These are phyloP conservation scores for Austrofundulus limnaeus DNA, from an alignment of 2,113 vertebrate species.

Conservation along the genomic window DNA sequence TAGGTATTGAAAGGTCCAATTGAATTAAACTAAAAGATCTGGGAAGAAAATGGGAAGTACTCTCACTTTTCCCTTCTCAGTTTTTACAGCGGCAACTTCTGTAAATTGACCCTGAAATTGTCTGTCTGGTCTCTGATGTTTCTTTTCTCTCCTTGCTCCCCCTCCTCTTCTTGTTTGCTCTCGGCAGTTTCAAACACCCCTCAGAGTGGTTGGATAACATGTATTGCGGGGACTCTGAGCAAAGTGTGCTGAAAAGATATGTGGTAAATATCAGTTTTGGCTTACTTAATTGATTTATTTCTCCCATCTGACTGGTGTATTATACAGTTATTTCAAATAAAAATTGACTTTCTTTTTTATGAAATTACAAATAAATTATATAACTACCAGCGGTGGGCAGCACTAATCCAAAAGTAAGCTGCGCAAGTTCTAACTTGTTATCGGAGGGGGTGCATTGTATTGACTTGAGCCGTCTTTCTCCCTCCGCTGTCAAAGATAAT, in stretches of 20 bases:
- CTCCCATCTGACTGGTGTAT: slow-evolving; percentile 71
- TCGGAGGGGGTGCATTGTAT: too few species aligned
- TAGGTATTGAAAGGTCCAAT: slow-evolving; percentile 81
- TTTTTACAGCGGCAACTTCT: slow-evolving; percentile 68
- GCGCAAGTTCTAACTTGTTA: too few species aligned
- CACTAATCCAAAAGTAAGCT: too few species aligned
- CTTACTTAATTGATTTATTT: too few species aligned
- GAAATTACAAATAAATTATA: neutral
- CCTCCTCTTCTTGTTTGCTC: neutral
- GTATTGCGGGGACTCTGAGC: slow-evolving; percentile 74
- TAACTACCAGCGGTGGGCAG: neutral
- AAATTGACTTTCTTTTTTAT: slow-evolving; percentile 44
- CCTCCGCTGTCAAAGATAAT: too few species aligned
- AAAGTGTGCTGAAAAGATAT: slow-evolving; percentile 76
- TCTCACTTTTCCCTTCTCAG: slow-evolving; percentile 71
- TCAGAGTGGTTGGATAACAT: slow-evolving; percentile 66
- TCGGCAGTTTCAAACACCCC: slow-evolving; percentile 18
- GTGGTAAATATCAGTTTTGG: slow-evolving; percentile 57
- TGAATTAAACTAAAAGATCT: slow-evolving; percentile 83
- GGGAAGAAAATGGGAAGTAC: slow-evolving; percentile 77
- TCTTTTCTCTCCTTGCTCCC: neutral
- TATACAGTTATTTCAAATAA: slow-evolving; percentile 63
- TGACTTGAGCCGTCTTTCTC: too few species aligned
- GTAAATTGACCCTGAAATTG: slow-evolving; percentile 81
- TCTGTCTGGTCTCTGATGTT: slow-evolving; percentile 67